Percentiles rank a stretch among this genome's conserved stretches.
phyloP scores from a whole-genome alignment of 2,113 vertebrate species.

The Chaetura pelagica region DNA sequence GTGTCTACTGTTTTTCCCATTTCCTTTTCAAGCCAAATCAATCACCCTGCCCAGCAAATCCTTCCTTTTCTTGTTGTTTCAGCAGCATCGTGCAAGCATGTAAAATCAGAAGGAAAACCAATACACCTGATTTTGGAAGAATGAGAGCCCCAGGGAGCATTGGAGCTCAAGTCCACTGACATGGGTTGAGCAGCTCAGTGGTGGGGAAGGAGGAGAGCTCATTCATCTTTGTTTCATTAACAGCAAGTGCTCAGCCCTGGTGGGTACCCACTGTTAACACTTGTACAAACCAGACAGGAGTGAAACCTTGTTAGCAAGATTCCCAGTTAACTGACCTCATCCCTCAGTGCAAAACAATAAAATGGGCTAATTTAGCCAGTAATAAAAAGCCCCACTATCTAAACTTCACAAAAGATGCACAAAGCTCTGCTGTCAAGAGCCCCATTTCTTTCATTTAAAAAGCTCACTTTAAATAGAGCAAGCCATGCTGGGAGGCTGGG shows the following conservation, averaged over 20 bases:
- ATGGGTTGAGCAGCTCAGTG: not conserved
- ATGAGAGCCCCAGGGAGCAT: not conserved
- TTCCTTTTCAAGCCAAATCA: not conserved
- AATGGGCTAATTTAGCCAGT: constrained; percentile 41
- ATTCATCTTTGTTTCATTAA: constrained; percentile 30
- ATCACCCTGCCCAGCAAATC: not conserved
- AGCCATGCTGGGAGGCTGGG: not conserved
- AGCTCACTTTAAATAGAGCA: constrained; percentile 5
- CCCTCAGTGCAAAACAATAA: constrained; percentile 36
- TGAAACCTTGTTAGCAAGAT: constrained; percentile 51
- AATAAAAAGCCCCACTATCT: constrained; percentile 18
- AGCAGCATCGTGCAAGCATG: not conserved
- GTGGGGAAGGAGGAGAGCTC: not conserved
- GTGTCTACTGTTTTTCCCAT: not conserved
- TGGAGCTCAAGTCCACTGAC: not conserved
- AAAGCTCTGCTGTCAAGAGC: constrained; percentile 63
- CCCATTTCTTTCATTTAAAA: constrained; percentile 52
- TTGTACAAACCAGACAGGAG: constrained; percentile 11
- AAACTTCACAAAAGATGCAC: constrained; percentile 49
- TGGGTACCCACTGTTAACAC: not conserved
- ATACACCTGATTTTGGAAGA: accelerated
- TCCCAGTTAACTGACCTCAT: constrained; percentile 57
- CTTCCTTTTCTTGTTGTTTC: not conserved
- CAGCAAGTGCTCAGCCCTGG: not conserved
- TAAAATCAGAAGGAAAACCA: not conserved